Base-by-base conservation (phyloP, 64 coral and sea anemone species). In the Pocillopora verrucosa region DNA sequence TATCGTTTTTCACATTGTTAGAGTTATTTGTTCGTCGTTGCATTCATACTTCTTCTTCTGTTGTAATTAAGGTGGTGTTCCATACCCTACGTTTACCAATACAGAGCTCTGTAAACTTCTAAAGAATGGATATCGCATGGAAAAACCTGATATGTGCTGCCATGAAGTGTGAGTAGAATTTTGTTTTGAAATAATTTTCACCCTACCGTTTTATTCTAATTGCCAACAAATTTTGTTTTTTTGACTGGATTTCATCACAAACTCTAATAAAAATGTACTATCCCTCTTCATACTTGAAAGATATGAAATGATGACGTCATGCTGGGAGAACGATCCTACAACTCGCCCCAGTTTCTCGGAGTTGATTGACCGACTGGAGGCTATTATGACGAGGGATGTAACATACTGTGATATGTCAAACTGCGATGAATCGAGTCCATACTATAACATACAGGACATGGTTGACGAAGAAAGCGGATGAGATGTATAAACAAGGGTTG, bases 331-430 rank as follows among this genome's bases (percentile, higher is more conserved):
- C 13, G 65, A 64, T 24, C 79, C 94, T 16, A 78, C 60, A 10
- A 75, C 82, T 83, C 94, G 94, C 19, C 94, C 94, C 3, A 88
- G 85, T n/a, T 95, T 95, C 79, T 58, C 61, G 19, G 56, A 65
- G 5, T 57, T 95, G 56, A 77, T 90, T 20, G 89, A 92, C 36
- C 34, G 73, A 19, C 87, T 95, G 25, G 94, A 95, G 72, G 57
- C 45, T 26, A 88, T 95, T 45, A 92, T 95, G 94, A 83, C 79
- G 60, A 88, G 76, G 68, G 94, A 95, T 67, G 92, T 88, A 11
- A 89, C 94, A 34, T 95, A 95, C 68, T 87, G 92, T 20, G 94
- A 95, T 64, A 62, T 89, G 10, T 69, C 51, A 34, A 80, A 76
- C 2, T 57, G 88, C 2, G 94, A 95, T 58, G 94, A 95, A 37